Base-by-base conservation (phyloP, 2,888 invertebrate genomes). In the Clivina fossor region DNA sequence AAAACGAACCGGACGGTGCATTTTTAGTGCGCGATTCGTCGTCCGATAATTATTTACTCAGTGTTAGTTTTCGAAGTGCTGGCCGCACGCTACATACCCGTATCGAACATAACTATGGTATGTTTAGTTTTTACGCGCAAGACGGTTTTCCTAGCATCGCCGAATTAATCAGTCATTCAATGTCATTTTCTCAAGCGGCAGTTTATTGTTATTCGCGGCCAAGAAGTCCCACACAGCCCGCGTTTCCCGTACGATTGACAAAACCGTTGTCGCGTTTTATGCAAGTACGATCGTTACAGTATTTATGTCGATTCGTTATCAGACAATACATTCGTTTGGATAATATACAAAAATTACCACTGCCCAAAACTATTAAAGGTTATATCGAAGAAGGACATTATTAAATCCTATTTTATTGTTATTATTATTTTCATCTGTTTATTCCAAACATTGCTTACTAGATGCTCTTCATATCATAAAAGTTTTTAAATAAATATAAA, bases 11-110 rank as follows among this genome's bases (percentile, higher is more conserved):
- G 4, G 87, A 88, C 64, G 90, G 90, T 26, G 81, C 88, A 9
- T 90, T 90, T 72, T 73, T 90, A 57, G 85, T 90, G 3, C 77
- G 89, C n/a, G 88, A 90, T 69, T 88, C 88, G 2, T 85, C 86
- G 15, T 85, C 86, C 51, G 80, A 81, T 63, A 78, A 80, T 58
- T 82, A 85, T 66, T 78, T 89, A 60, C 80, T 88, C 61, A 86
- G 86, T 24, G 74, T 90, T 46, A 87, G 86, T 68, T 89, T 90
- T 71, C 80, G 88, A 57, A 80, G 81, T 65, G 75, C 81, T 56
- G 85, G 85, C 16, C 79, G 80, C 63, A 85, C 88, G 1, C 75
- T 87, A 53, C 90, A 90, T 68, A 84, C 88, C 50, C 79, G 88
- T 26, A 84, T 90, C 63, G 86, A 88, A 68, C 84, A 85, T 66